Conservation (phyloP, 2,888 invertebrate genomes). For the Drosophila longiperda region DNA sequence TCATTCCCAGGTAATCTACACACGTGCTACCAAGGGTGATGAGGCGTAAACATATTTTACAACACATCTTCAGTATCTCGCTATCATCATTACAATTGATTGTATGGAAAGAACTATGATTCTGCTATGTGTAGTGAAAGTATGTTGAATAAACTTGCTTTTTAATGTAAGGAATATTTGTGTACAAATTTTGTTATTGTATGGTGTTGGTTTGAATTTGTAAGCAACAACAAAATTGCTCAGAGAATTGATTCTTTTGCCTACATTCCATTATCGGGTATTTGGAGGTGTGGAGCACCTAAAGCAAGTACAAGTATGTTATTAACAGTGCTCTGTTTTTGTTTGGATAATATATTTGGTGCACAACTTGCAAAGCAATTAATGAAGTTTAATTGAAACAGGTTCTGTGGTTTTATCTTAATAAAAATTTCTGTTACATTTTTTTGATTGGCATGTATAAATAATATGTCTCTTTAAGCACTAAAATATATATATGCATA, state of each 20-base stretch:
- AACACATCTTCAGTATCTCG: conserved; percentile 47
- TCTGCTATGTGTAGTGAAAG: conserved; percentile 63
- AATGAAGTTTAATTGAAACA: not conserved
- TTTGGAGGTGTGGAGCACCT: not conserved
- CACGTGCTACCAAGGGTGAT: conserved; percentile 97
- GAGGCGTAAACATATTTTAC: conserved; percentile 88
- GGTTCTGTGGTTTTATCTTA: not conserved
- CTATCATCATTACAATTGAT: conserved; percentile 66
- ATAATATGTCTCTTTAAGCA: not conserved
- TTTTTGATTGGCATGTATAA: not conserved
- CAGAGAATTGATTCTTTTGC: not conserved
- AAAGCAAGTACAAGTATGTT: not conserved
- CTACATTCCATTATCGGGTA: not conserved
- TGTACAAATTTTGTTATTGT: conserved; percentile 29
- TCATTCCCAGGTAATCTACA: conserved; percentile 98
- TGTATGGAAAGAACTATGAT: conserved; percentile 63
- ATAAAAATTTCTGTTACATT: not conserved
- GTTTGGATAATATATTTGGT: not conserved
- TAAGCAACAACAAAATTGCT: not conserved
- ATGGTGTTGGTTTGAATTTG: not conserved
- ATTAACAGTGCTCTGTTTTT: not conserved
- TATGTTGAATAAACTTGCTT: conserved; percentile 80
- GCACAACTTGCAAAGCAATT: not conserved
- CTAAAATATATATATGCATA: not conserved
- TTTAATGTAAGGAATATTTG: conserved; percentile 71